Conservation (phyloP, 2,888 invertebrate species). For the Chaetogeoica ovagalla region DNA sequence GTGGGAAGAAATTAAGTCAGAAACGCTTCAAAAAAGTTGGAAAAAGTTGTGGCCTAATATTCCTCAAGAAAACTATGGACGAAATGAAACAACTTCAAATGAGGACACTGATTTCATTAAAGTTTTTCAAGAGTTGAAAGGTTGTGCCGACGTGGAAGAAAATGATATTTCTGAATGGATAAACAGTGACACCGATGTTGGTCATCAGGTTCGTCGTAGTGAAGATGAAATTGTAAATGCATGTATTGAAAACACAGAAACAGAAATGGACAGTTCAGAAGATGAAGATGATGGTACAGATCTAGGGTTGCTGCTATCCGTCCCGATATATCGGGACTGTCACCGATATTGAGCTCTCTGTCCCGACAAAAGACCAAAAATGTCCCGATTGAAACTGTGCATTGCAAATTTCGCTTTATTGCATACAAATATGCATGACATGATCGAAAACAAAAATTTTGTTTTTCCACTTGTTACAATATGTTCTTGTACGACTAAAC, state of each 20-base stretch:
- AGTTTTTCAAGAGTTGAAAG: conserved; percentile 48
- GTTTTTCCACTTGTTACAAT: too few species aligned
- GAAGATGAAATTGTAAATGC: conserved; percentile 43
- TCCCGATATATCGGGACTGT: too few species aligned
- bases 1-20: conserved; percentile 53
- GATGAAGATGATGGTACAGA: conserved; percentile 47
- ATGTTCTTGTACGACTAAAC: too few species aligned
- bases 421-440: too few species aligned
- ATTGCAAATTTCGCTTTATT: too few species aligned
- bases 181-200: conserved; percentile 41
- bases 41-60: conserved; percentile 41
- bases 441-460: too few species aligned
- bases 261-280: conserved; percentile 27
- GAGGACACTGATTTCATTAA: conserved; percentile 35
- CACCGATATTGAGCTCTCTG: too few species aligned
- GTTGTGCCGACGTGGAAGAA: conserved; percentile 34
- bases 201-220: conserved; percentile 43
- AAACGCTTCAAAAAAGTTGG: conserved; percentile 54
- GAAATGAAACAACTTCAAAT: conserved; percentile 37
- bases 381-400: too few species aligned
- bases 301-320: too few species aligned
- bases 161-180: conserved; percentile 44
- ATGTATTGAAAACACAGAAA: conserved; percentile 47
- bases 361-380: too few species aligned
- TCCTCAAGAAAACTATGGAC: conserved; percentile 3